phyloP scores from a whole-genome alignment of 2,113 vertebrate species.

The Clupea harengus region DNA sequence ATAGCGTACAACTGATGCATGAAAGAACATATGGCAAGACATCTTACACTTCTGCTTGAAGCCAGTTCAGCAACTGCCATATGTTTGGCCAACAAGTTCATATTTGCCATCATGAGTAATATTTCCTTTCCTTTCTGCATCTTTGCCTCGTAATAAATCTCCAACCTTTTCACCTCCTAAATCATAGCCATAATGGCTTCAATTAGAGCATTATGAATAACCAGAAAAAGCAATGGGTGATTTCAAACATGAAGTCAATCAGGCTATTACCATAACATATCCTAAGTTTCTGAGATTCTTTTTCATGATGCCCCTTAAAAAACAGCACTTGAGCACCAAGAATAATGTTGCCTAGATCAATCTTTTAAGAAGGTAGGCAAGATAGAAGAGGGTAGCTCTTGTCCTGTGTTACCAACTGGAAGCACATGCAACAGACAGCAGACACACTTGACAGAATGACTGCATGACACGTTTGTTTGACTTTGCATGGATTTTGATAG shows the following conservation, averaged over 20 bases:
- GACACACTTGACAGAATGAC: no score
- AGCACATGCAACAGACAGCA: no score
- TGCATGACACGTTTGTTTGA: no score
- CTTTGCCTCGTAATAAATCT: background rate
- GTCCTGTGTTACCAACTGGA: no score
- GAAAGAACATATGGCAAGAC: background rate
- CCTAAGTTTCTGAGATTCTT: no score
- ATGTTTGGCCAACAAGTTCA: background rate
- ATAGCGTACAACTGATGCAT: background rate
- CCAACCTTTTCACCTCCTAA: background rate
- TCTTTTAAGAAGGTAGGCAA: no score
- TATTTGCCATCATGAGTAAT: background rate
- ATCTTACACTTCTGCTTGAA: background rate
- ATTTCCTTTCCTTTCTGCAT: background rate
- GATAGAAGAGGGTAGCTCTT: no score
- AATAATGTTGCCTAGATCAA: no score
- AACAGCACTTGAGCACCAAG: no score
- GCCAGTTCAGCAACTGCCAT: background rate
- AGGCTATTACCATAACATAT: background rate
- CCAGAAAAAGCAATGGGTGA: background rate
- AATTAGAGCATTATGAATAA: background rate
- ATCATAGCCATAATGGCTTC: no score
- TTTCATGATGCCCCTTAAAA: no score
- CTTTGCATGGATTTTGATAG: no score
- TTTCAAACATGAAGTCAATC: background rate